Evolutionary conservation across 1,140 invertebrate genomes (phyloP).

Genomic region (Penaeus chinensis): DNA sequence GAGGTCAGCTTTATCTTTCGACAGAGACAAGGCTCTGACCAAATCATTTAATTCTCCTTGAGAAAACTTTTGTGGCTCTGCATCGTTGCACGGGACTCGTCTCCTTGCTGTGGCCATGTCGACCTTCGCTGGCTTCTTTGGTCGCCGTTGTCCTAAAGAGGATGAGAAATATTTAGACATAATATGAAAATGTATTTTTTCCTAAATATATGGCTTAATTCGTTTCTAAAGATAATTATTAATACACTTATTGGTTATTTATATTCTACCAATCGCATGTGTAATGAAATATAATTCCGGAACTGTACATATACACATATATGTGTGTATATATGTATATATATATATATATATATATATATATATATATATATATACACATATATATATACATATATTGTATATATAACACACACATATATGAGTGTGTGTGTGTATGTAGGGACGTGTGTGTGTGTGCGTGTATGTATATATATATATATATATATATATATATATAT

Average conservation of each 20-base stretch:
- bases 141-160: neutral
- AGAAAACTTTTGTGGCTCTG: slow-evolving; percentile 13
- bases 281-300: too few species aligned
- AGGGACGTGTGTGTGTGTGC: neutral
- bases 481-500: neutral
- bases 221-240: too few species aligned
- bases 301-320: neutral
- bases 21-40: slow-evolving; percentile 7
- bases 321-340: neutral
- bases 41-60: slow-evolving; percentile 30
- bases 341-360: slow-evolving; percentile 2
- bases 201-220: neutral
- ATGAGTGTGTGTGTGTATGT: neutral
- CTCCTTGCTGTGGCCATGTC: neutral
- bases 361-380: slow-evolving; percentile 5
- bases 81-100: neutral
- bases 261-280: too few species aligned
- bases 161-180: neutral
- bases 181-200: neutral
- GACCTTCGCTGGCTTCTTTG: neutral
- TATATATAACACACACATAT: neutral
- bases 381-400: slow-evolving; percentile 2
- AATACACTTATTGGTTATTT: too few species aligned
- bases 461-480: neutral
- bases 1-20: slow-evolving; percentile 27